A percentile compares a stretch with the other conserved stretches of the same genome.
Evolutionary conservation across 2,113 vertebrate species (phyloP).

Genomic region (Hypanus sabinus): DNA sequence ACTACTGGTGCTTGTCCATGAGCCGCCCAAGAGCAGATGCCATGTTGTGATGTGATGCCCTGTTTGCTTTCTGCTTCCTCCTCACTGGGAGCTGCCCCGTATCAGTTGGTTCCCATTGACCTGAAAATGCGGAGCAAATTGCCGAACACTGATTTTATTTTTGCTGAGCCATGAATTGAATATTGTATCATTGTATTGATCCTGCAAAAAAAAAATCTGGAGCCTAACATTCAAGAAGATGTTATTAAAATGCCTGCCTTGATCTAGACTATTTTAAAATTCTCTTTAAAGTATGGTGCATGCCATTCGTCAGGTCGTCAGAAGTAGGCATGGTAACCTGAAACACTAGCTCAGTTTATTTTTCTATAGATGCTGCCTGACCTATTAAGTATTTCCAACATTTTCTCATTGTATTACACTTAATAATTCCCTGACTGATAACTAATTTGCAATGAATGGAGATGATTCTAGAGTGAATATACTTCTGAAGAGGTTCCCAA

Average conservation of each 20-base stretch:
- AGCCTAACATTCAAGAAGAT: not conserved
- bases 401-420: too few relatives aligned
- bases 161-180: not conserved
- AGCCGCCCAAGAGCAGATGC: not conserved
- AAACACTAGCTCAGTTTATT: too few relatives aligned
- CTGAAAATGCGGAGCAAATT: not conserved
- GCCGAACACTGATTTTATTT: not conserved
- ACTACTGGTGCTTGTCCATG: not conserved
- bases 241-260: not conserved
- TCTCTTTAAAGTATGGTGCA: not conserved
- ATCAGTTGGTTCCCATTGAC: not conserved
- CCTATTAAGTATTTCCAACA: too few relatives aligned
- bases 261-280: not conserved
- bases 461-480: not conserved
- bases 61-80: not conserved
- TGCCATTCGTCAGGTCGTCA: not conserved
- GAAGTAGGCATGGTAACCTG: too few relatives aligned
- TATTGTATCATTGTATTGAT: not conserved
- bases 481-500: too few relatives aligned
- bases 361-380: too few relatives aligned
- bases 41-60: not conserved
- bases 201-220: not conserved
- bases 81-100: not conserved
- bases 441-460: not conserved
- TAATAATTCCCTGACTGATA: not conserved